A percentile compares a stretch with the other conserved stretches of the same genome.
Conservation (phyloP, 2,888 invertebrate genomes). For the Acrobasis suavella region DNA sequence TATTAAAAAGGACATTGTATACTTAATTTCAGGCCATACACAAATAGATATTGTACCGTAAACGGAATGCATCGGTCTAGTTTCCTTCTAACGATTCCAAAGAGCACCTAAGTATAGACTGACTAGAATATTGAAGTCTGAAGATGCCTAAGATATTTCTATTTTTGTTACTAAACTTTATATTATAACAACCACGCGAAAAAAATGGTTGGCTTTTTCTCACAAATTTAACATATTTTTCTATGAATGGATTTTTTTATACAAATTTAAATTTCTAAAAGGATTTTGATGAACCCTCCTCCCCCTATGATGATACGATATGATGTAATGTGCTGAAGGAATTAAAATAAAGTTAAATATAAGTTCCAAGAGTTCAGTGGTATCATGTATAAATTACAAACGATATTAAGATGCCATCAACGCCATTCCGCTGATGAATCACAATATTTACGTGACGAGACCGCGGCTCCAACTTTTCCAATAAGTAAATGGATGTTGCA, state of each 20-base stretch:
- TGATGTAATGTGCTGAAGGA: too few relatives aligned
- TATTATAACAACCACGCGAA: too few relatives aligned
- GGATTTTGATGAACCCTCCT: too few relatives aligned
- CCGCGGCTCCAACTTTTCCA: constrained; percentile 22
- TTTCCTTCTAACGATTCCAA: constrained; percentile 16
- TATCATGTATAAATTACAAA: neutral
- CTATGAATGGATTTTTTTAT: too few relatives aligned
- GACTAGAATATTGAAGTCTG: constrained; percentile 9
- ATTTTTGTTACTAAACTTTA: too few relatives aligned
- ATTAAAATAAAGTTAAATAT: neutral
- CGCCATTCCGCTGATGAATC: constrained; percentile 18
- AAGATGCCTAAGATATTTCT: neutral
- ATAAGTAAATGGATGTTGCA: constrained; percentile 25
- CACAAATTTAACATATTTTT: too few relatives aligned
- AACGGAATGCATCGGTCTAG: constrained; percentile 21
- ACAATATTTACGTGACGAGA: constrained; percentile 20
- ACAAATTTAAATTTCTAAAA: too few relatives aligned
- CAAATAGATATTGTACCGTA: constrained; percentile 13
- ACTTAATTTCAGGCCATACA: constrained; percentile 1
- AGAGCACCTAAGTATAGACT: constrained; percentile 9
- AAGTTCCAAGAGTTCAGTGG: neutral
- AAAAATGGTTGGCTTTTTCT: too few relatives aligned
- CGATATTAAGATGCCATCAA: constrained; percentile 11
- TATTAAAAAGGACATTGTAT: too few relatives aligned
- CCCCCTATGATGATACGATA: too few relatives aligned